phyloP scores from a whole-genome alignment of 2,797 vertebrate genomes.

The Ptychobarbus kaznakovi region DNA sequence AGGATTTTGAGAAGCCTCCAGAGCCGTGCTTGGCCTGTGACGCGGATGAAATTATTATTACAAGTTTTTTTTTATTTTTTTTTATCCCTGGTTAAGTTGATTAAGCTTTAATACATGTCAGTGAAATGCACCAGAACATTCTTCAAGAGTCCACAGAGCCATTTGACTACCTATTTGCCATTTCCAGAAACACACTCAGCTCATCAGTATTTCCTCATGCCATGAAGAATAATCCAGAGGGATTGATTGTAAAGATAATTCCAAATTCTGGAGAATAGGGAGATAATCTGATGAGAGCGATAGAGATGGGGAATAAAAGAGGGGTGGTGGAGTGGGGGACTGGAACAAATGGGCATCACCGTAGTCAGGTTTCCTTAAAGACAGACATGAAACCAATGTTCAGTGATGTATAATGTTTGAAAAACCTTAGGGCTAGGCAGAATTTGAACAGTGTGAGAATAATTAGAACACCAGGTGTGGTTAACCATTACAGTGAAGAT shows the following conservation, averaged over 20 bases:
- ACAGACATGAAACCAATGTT: conserved; percentile 64
- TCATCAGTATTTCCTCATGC: conserved; percentile 37
- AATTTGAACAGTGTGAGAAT: conserved; percentile 66
- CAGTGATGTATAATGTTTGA: conserved; percentile 63
- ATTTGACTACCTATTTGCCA: not conserved
- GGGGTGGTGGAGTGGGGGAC: not conserved
- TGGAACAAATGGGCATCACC: conserved; percentile 45
- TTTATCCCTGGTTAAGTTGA: not conserved
- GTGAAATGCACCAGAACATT: not conserved
- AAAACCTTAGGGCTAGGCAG: conserved; percentile 55
- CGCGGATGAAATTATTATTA: not conserved
- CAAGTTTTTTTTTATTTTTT: too few species aligned
- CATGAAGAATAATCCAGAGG: conserved; percentile 24
- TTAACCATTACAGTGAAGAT: conserved; percentile 48
- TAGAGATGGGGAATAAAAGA: conserved; percentile 12
- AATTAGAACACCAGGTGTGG: conserved; percentile 67
- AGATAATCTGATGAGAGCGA: conserved; percentile 50
- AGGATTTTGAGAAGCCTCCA: not conserved
- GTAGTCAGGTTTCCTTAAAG: conserved; percentile 59
- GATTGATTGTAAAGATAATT: conserved; percentile 29
- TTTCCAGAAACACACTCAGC: conserved; percentile 21
- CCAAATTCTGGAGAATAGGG: conserved; percentile 1
- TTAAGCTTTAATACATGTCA: conserved; percentile 10
- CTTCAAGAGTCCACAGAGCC: not conserved
- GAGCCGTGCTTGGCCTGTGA: not conserved